Evolutionary conservation across 2,797 vertebrate species (phyloP).

Genomic region (Serranus cabrilla): DNA sequence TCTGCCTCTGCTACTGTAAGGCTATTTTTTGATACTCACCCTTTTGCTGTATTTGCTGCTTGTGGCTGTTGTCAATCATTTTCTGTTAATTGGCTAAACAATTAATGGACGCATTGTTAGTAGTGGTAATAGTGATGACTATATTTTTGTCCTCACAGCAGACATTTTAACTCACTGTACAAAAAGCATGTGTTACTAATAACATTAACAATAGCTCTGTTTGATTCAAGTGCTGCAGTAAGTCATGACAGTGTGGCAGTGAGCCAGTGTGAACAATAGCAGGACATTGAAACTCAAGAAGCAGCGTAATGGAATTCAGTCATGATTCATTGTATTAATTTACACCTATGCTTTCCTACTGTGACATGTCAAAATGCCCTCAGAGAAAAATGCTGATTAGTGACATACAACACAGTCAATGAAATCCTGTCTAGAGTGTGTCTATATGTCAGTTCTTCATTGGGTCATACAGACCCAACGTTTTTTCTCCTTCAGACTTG

Average conservation of each 20-base stretch:
- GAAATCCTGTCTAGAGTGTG: not conserved
- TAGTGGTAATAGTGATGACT: not conserved
- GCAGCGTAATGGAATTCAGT: conserved; percentile 5
- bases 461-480: not conserved
- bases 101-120: not conserved
- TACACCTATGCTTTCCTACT: conserved; percentile 2
- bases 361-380: not conserved
- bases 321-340: not conserved
- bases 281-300: not conserved
- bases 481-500: conserved; percentile 39
- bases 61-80: not conserved
- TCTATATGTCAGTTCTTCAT: not conserved
- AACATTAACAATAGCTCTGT: not conserved
- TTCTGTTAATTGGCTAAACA: not conserved
- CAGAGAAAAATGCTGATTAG: not conserved
- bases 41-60: not conserved
- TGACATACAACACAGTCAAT: not conserved
- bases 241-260: too few relatives aligned
- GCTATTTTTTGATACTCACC: not conserved
- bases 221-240: too few relatives aligned
- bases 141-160: not conserved
- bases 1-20: not conserved
- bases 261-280: too few relatives aligned
- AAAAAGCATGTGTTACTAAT: conserved; percentile 3
- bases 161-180: not conserved